Conservation (phyloP, 1,140 invertebrate species). For the Platyscapa corneri region DNA sequence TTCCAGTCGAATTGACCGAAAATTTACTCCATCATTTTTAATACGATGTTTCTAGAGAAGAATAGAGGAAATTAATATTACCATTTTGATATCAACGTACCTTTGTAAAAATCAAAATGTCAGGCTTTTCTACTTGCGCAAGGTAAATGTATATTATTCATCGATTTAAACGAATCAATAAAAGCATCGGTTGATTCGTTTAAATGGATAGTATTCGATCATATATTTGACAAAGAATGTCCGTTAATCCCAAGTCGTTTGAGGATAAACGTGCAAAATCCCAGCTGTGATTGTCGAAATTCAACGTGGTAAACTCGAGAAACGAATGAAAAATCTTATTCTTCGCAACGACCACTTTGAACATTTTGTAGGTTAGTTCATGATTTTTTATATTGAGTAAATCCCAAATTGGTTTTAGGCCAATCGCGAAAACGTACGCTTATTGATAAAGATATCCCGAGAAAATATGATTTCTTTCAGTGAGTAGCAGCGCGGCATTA, state of each 20-base stretch:
- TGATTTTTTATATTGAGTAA: constrained; percentile 17
- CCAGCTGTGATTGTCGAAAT: constrained; percentile 45
- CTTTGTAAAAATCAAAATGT: too few relatives aligned
- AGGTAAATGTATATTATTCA: background rate
- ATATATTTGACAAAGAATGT: constrained; percentile 41
- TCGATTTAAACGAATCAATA: background rate
- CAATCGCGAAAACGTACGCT: background rate
- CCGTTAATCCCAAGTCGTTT: background rate
- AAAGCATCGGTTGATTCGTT: background rate
- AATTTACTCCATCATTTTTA: constrained; percentile 13
- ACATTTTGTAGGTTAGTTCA: constrained; percentile 25
- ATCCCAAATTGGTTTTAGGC: constrained; percentile 19
- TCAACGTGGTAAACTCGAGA: constrained; percentile 28
- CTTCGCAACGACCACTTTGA: background rate
- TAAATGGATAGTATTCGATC: constrained; percentile 50
- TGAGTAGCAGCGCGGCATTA: background rate
- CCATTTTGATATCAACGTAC: too few relatives aligned
- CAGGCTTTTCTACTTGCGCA: too few relatives aligned
- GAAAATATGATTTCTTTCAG: background rate
- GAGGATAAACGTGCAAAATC: constrained; percentile 23
- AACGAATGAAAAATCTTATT: background rate
- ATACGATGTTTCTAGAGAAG: background rate
- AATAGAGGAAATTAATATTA: background rate
- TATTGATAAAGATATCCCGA: background rate
- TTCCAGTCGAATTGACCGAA: constrained; percentile 45